Percentiles rank a stretch among this genome's conserved stretches.
phyloP scores from a whole-genome alignment of 2,888 invertebrate species.

The Eristalis tenax region DNA sequence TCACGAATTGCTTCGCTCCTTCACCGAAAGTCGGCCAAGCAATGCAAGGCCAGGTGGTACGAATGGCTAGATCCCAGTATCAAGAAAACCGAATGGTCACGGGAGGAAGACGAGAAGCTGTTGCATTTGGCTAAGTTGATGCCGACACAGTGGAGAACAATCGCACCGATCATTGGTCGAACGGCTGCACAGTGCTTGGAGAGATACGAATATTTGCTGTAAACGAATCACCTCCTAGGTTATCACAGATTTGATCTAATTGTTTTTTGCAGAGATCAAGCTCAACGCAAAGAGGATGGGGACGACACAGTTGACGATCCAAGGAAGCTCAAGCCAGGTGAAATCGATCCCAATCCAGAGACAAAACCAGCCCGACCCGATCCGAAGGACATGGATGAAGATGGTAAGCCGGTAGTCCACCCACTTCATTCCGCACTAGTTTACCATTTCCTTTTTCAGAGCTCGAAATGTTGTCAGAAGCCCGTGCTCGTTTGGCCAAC shows the following conservation, averaged over 20 bases:
- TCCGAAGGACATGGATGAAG: constrained; percentile 99
- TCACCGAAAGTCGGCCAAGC: constrained; percentile 99
- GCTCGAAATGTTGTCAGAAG: constrained; percentile 99
- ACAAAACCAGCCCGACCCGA: constrained; percentile 99
- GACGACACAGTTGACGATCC: constrained; percentile 96
- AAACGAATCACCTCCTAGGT: constrained; percentile 77
- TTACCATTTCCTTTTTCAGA: constrained; percentile 83
- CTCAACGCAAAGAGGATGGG: constrained; percentile 97
- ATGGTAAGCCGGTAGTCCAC: constrained; percentile 86
- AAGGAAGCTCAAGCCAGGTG: constrained; percentile 97
- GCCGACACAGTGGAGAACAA: constrained; percentile 99
- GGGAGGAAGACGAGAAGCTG: constrained; percentile 99
- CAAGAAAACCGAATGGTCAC: constrained; percentile 99
- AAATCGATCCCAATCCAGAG: constrained; percentile 99
- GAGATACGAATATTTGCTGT: constrained; percentile 97
- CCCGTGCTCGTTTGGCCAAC: constrained; percentile 98
- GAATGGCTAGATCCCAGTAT: constrained; percentile 99
- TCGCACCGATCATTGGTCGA: constrained; percentile 98
- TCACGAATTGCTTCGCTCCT: constrained; percentile 98
- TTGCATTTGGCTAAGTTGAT: constrained; percentile 98
- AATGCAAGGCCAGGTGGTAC: constrained; percentile 99
- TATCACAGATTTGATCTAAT: not conserved
- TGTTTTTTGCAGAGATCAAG: constrained; percentile 89
- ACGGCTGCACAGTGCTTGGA: constrained; percentile 99
- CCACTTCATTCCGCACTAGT: not conserved